These are phyloP conservation scores for Ochotona princeps DNA, from an alignment of 2,113 vertebrate genomes.

Conservation along the genomic window DNA sequence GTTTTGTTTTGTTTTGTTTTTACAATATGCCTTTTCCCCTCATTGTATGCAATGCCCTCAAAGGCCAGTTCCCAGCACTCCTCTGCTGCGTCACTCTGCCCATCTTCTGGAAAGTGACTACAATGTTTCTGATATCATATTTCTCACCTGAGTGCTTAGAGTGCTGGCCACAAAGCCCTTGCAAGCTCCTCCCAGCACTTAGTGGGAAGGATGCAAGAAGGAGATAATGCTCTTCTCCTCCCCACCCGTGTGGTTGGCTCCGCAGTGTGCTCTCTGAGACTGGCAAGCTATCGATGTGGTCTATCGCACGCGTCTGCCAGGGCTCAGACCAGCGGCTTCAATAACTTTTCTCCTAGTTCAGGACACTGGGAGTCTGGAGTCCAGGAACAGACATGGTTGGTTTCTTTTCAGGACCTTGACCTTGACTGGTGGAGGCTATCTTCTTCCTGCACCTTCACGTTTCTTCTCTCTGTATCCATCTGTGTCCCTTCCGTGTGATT, in stretches of 20 bases:
- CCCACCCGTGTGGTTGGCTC: not conserved
- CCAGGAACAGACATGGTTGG: not conserved
- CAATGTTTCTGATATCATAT: not conserved
- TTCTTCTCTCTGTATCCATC: not conserved
- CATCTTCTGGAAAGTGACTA: conserved; percentile 29
- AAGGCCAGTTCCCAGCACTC: not conserved
- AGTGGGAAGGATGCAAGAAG: not conserved
- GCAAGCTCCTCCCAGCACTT: not conserved
- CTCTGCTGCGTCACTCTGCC: not conserved
- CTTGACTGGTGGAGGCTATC: no score
- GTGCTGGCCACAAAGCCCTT: conserved; percentile 30
- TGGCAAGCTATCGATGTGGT: not conserved
- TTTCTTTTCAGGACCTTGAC: not conserved
- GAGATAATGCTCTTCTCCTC: not conserved
- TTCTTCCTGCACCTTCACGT: not conserved
- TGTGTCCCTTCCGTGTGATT: not conserved
- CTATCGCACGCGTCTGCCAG: no score
- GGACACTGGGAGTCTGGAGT: not conserved
- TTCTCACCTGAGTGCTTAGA: conserved; percentile 14
- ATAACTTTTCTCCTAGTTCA: not conserved
- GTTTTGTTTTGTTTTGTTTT: no score
- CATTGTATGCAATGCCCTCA: no score
- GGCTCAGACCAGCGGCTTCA: not conserved
- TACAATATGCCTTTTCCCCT: no score
- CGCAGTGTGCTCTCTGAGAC: not conserved